Evolutionary conservation across 2,888 invertebrate genomes (phyloP).

Genomic region (Mystacides longicornis): DNA sequence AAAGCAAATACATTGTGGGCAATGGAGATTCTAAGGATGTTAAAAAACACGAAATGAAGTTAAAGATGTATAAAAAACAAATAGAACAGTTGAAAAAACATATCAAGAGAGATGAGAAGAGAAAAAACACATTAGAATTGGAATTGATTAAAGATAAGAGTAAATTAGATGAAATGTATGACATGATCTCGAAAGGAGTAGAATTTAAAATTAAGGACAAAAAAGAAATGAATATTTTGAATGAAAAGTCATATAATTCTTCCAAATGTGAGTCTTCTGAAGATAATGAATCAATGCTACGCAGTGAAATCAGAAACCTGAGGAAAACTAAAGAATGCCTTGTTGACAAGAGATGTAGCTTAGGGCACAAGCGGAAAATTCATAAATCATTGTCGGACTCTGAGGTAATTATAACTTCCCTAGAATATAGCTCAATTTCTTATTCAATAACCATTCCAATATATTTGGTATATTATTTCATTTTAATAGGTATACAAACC

Average conservation of each 20-base stretch:
- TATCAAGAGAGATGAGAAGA: conserved; percentile 65
- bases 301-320: conserved; percentile 75
- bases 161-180: conserved; percentile 45
- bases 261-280: conserved; percentile 51
- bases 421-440: no score
- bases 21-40: conserved; percentile 57
- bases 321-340: conserved; percentile 71
- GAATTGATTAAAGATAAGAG: conserved; percentile 53
- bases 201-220: conserved; percentile 50
- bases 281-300: conserved; percentile 55
- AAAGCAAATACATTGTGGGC: conserved; percentile 52
- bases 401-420: conserved; percentile 43
- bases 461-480: no score
- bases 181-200: conserved; percentile 35
- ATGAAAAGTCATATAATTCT: conserved; percentile 62
- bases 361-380: conserved; percentile 67
- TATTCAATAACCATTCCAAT: no score
- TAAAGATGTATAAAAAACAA: conserved; percentile 67
- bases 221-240: conserved; percentile 54
- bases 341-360: conserved; percentile 65
- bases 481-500: no score
- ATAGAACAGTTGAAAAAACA: conserved; percentile 67
- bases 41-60: conserved; percentile 62
- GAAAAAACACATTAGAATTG: conserved; percentile 59
- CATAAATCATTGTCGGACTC: conserved; percentile 64